Base-by-base conservation (phyloP, 2,797 vertebrate genomes). In the Otolemur crassicaudatus region DNA sequence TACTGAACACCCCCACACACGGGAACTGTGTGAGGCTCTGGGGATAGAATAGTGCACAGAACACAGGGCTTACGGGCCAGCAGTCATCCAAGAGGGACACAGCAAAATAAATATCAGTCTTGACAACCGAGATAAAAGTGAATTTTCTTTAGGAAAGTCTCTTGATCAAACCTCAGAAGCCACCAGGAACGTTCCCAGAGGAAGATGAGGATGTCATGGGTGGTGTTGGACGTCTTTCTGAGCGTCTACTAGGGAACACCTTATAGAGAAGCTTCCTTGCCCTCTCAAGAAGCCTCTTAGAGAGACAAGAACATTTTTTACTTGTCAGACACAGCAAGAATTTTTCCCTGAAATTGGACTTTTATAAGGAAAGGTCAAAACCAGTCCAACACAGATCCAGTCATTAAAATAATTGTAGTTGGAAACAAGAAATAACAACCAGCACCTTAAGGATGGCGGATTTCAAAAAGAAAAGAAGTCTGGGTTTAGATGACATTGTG, bases 141-240 rank as follows among this genome's bases (percentile, higher is more conserved):
- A 20, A 23, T 60, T 56, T 82, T 76, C 56, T 65, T 22, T 46
- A 75, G 75, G 72, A 56, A 94, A 67, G 23, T n/a, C 19, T 14
- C 1, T 65, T 46, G 65, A 40, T 17, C 69, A 40, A 34, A 10
- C 25, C 10, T 2, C n/a, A 37, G 63, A 82, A 84, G 73, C 69
- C 53, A 23, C 29, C 2, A 0, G 0, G 46, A 6, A 5, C 2
- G 4, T 46, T 65, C 53, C 46, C 53, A 29, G 69, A 19, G 37
- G 25, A 37, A 1, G 73, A 53, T 5, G 7, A 73, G 58, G 72
- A 60, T 49, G 56, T 7, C 8, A 5, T 4, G 31, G 40, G 9
- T 40, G 60, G 31, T 29, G 29, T 12, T n/a, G 27, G 81, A 76
- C 91, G 63, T n/a, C 27, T 37, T 58, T 86, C 43, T 29, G 34